These are phyloP conservation scores for Callyntrura guangdongensis DNA, from an alignment of 2,888 invertebrate genomes.

Conservation along the genomic window DNA sequence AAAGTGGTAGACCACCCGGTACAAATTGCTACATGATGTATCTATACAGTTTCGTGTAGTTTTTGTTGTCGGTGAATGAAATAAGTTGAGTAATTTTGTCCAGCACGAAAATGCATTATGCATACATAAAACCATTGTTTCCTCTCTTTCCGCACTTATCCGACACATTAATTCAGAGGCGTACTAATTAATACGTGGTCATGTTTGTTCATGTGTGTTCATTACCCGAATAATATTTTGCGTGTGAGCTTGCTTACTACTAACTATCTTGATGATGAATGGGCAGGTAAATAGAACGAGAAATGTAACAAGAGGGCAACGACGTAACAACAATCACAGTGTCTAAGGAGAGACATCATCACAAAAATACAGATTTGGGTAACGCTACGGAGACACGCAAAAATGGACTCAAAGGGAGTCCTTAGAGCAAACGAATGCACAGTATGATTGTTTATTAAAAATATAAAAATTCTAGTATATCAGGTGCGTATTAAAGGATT, in stretches of 20 bases:
- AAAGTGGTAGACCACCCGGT: background rate
- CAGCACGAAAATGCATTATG: background rate
- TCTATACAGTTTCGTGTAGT: background rate
- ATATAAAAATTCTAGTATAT: too few species aligned
- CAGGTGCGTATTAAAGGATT: background rate
- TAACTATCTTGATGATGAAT: background rate
- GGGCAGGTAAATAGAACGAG: background rate
- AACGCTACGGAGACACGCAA: background rate
- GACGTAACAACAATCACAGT: background rate
- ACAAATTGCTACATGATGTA: too few species aligned
- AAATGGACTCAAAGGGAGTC: background rate
- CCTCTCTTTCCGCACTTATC: too few species aligned
- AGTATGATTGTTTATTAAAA: too few species aligned
- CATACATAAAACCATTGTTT: too few species aligned
- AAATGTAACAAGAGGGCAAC: background rate
- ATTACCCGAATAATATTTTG: too few species aligned
- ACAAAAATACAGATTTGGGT: constrained; percentile 1
- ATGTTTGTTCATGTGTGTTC: constrained; percentile 1
- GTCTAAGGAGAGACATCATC: background rate
- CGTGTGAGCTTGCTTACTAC: too few species aligned
- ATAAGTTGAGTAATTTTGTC: background rate
- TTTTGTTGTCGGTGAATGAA: background rate
- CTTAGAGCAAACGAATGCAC: too few species aligned
- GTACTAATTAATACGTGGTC: background rate
- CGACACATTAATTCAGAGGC: too few species aligned